Evolutionary conservation across 2,888 invertebrate genomes (phyloP), one percentile per base, ranked within the genome.

Genomic region (Erpobdella octoculata): DNA sequence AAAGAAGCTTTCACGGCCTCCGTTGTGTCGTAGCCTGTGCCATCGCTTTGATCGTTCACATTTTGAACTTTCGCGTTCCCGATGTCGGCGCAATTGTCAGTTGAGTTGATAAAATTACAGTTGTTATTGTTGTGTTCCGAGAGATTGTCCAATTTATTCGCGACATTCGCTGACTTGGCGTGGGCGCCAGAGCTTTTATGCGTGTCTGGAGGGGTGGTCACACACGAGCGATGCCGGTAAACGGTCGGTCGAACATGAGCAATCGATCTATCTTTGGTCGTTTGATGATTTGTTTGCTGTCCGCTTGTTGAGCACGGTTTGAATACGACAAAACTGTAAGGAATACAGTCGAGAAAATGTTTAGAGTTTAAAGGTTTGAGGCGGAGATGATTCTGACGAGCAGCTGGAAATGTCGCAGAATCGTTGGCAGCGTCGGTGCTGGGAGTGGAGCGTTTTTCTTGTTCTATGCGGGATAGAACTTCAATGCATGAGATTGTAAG

Each of bases 301-400:
- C 21, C 21, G 28, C 8, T 53, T 2, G 21, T 4, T 12, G n/a
- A n/a, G 21, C 21, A 53, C 21, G 53, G 53, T 28, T 53, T 53
- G 6, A 53, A 28, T 2, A 53, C 28, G n/a, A 53, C 28, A 28
- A 53, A 53, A 53, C 28, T 53, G 53, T 53, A 53, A 21, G 53
- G 53, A 21, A 53, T 8, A 53, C 53, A 53, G 28, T 53, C 53
- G 21, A 53, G 53, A 53, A 53, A 53, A n/a, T n/a, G n/a, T n/a
- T n/a, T n/a, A 9, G 53, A 53, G n/a, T 28, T 53, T 28, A 25
- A 28, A 8, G 53, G 53, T 53, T 53, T 53, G 8, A 25, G 21
- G 21, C 18, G 12, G 15, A 53, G 53, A 8, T 53, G 53, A 1
- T 53, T 21, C 12, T 18, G 53, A 48, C 4, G 48, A 8, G 21